Base-by-base conservation (phyloP, 2,888 invertebrate genomes). In the Limenitis camilla region DNA sequence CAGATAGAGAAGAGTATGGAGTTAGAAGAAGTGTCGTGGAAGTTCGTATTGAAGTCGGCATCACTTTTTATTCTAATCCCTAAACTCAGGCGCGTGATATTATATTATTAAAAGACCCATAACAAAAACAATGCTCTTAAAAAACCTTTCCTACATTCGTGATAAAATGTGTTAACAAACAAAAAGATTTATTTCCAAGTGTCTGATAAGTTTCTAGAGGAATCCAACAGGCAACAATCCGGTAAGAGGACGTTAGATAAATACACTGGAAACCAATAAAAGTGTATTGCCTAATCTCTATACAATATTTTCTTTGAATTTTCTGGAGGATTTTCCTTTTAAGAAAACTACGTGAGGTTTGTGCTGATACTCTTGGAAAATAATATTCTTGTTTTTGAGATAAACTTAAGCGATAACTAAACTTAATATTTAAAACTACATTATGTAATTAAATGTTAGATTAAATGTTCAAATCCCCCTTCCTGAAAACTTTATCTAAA, bases 221-320 rank as follows among this genome's bases (percentile, higher is more conserved):
- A 69, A 67, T 70, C 69, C 69, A 71, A 58, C 64, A 60, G 71
- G 59, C 64, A 60, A 64, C 63, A 60, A 65, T 69, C 72, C 68
- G 64, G 66, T 63, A 66, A 69, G 72, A 68, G 76, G 72, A 81
- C 78, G 78, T 82, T 74, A 84, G 78, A 82, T 84, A 84, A 85
- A 85, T 85, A 85, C 77, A 79, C 81, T 78, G 79, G 74, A 76
- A 79, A 81, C 78, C 84, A 84, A 85, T 84, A 86, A 84, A 86
- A 84, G 76, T 85, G 76, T 81, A 86, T 84, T 76, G 81, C 81
- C 84, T 86, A 85, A 86, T 86, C 85, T 84, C 83, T 83, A 80
- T 74, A 80, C 82, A 83, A 85, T 85, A 86, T 86, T 86, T 85
- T 84, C 82, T 84, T 82, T 81, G 75, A 71, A 73, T 78, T 82